Evolutionary conservation across 2,888 invertebrate species (phyloP).

Genomic region (Drosophila helvetica): DNA sequence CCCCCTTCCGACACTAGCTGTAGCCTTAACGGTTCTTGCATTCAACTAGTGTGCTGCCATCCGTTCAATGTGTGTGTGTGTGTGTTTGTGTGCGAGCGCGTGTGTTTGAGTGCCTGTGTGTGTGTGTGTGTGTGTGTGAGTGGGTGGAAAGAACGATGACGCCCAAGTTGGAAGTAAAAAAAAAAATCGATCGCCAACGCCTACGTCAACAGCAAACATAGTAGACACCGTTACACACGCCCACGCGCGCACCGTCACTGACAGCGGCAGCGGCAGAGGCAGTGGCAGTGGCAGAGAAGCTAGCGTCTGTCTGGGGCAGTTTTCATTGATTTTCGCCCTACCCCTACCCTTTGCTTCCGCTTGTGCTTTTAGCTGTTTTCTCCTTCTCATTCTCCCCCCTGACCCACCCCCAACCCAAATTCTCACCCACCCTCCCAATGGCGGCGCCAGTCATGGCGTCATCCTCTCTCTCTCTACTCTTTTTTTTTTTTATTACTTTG

Average conservation of each 20-base stretch:
- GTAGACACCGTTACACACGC: constrained; percentile 50
- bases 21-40: constrained; percentile 20
- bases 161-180: constrained; percentile 33
- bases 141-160: constrained; percentile 44
- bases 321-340: constrained; percentile 64
- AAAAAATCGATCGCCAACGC: constrained; percentile 64
- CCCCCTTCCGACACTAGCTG: background rate
- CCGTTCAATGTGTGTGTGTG: constrained; percentile 40
- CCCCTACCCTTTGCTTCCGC: constrained; percentile 4
- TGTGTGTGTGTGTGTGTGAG: constrained; percentile 24
- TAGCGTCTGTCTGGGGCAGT: constrained; percentile 38
- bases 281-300: background rate
- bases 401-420: constrained; percentile 33
- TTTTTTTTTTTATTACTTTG: background rate
- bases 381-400: background rate
- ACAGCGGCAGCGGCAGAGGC: constrained; percentile 1
- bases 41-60: constrained; percentile 74
- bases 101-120: background rate
- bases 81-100: constrained; percentile 9
- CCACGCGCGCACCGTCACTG: constrained; percentile 37
- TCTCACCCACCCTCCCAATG: constrained; percentile 32
- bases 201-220: constrained; percentile 75
- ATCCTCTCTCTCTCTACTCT: constrained; percentile 53
- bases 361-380: constrained; percentile 28
- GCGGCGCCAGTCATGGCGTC: constrained; percentile 63